phyloP scores from a whole-genome alignment of 2,797 vertebrate species.

The Epinephelus coioides region DNA sequence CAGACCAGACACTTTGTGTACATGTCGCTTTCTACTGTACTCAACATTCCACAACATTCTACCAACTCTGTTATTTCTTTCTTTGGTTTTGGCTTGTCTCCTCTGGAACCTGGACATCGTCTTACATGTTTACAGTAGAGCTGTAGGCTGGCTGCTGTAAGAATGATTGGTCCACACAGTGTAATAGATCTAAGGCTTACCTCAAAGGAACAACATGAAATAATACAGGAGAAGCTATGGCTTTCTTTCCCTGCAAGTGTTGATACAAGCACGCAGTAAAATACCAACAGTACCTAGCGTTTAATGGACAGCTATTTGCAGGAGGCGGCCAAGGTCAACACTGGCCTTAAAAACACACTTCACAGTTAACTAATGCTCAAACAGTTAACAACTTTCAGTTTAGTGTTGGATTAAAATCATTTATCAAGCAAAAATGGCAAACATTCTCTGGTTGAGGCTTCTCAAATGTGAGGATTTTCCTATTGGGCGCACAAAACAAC shows the following conservation, averaged over 20 bases:
- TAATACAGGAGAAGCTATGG: background rate
- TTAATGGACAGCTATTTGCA: conserved; percentile 8
- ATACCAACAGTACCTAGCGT: background rate
- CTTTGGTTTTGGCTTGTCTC: conserved; percentile 46
- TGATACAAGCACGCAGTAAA: conserved; percentile 13
- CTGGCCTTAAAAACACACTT: conserved; percentile 1
- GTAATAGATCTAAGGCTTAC: background rate
- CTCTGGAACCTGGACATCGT: conserved; percentile 49
- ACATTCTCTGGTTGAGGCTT: background rate
- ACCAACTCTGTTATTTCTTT: conserved; percentile 10
- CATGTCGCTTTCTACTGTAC: conserved; percentile 26
- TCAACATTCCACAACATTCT: conserved; percentile 22
- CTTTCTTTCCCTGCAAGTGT: background rate
- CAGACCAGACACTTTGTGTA: conserved; percentile 31
- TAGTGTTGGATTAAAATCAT: background rate
- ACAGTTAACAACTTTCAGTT: background rate
- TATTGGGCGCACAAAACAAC: background rate
- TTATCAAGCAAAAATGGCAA: background rate
- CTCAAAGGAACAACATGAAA: conserved; percentile 14
- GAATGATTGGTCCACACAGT: background rate
- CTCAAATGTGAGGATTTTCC: background rate
- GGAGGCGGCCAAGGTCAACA: background rate
- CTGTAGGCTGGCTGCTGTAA: conserved; percentile 9
- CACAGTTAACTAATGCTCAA: background rate
- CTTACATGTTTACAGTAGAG: conserved; percentile 47